Base-by-base conservation (phyloP, 2,888 invertebrate species). In the Formica aserva region DNA sequence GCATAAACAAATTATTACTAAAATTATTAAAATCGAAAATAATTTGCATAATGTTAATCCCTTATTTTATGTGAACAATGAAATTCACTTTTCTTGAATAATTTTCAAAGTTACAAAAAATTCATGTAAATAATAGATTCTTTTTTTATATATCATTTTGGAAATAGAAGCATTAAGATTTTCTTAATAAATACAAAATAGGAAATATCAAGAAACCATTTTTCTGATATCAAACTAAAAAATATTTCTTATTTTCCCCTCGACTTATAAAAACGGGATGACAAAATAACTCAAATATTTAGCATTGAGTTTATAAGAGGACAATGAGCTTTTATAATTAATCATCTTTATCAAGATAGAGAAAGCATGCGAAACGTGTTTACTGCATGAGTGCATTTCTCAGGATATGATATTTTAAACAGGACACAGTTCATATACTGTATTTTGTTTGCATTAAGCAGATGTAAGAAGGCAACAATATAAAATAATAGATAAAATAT, bases 231-330 rank as follows among this genome's bases (percentile, higher is more conserved):
- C 4, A 6, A 1, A 13, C 32, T 22, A 11, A 5, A 38, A 11
- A 22, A 57, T 26, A 26, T 26, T 4, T 45, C 35, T 57, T 26
- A 41, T 15, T 60, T 72, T 5, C 8, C 0, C 32, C 9, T 63
- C 9, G 2, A 63, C 0, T 48, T 45, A 45, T 63, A 55, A 55
- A 45, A 62, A 45, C 29, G 13, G 57, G 9, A 57, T 22, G 29
- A 57, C 22, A 57, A 72, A 72, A 26, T 35, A 38, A 4, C 9
- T 72, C 22, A 38, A 22, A 22, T 15, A 71, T 71, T 32, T 71
- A 35, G 22, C 52, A 3, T 35, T 71, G 22, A 2, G 3, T 32
- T 15, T 55, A 26, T 38, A 38, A 72, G 6, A 52, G 22, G 11
- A 15, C 9, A 71, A 6, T n/a, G 35, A 15, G 11, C 9, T 9